These are phyloP conservation scores for Zapornia atra DNA, from an alignment of 2,113 vertebrate species.

Conservation along the genomic window DNA sequence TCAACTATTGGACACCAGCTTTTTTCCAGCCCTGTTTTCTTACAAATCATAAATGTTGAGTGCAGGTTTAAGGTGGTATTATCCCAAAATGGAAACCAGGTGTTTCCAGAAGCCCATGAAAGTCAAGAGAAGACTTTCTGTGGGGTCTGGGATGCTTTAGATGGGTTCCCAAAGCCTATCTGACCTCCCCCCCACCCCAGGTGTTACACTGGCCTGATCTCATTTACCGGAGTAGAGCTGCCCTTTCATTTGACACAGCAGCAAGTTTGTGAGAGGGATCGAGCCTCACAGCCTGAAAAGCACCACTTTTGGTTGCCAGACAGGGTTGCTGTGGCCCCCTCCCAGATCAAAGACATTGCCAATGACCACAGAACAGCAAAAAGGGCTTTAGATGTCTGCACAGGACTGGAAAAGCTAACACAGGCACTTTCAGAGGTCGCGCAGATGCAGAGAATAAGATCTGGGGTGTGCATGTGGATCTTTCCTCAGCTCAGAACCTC, in stretches of 20 bases:
- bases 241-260: background rate
- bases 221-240: background rate
- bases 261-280: background rate
- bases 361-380: background rate
- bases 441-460: background rate
- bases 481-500: background rate
- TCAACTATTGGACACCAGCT: background rate
- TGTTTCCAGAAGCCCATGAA: background rate
- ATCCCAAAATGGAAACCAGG: background rate
- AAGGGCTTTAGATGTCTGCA: constrained; percentile 4
- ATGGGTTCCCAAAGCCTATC: background rate
- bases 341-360: constrained; percentile 1
- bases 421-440: background rate
- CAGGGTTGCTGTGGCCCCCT: rapidly evolving
- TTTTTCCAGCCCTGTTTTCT: background rate
- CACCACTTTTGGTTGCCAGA: background rate
- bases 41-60: background rate
- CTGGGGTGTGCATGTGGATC: background rate
- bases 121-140: background rate
- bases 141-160: background rate
- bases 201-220: background rate
- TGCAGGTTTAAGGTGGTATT: background rate
- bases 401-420: constrained; percentile 1
- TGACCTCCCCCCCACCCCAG: background rate
- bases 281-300: background rate